Evolutionary conservation across 2,797 vertebrate species (phyloP).

Genomic region (Euphonia xanthogaster): DNA sequence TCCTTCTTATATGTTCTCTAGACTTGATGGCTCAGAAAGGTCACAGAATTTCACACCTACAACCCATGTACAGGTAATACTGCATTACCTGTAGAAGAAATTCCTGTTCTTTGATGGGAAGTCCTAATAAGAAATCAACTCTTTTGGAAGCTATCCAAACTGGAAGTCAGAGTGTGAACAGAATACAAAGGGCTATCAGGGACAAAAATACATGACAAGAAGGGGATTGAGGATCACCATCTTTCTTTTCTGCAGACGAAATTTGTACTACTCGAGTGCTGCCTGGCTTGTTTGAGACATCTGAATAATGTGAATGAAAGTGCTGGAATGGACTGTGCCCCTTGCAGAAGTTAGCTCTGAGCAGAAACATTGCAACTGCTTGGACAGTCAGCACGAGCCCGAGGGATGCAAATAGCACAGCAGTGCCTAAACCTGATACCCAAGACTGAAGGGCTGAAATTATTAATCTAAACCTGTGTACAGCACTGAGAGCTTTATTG

Average conservation of each 20-base stretch:
- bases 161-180: not conserved
- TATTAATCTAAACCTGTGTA: conserved; percentile 23
- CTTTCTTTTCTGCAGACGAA: not conserved
- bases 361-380: not conserved
- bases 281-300: not conserved
- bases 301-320: not conserved
- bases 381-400: rapidly evolving
- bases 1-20: not conserved
- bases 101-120: not conserved
- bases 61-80: not conserved
- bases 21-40: not conserved
- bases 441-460: not conserved
- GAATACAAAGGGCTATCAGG: not conserved
- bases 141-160: not conserved
- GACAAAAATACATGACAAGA: not conserved
- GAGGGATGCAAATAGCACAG: not conserved
- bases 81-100: not conserved
- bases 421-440: not conserved
- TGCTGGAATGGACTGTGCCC: not conserved
- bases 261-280: not conserved
- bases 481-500: conserved; percentile 38
- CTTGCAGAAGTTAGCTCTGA: not conserved
- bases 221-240: not conserved
- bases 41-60: not conserved
- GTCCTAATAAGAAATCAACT: not conserved